Evolutionary conservation across 1,140 invertebrate genomes (phyloP).

Genomic region (Paralvinella palmiformis): DNA sequence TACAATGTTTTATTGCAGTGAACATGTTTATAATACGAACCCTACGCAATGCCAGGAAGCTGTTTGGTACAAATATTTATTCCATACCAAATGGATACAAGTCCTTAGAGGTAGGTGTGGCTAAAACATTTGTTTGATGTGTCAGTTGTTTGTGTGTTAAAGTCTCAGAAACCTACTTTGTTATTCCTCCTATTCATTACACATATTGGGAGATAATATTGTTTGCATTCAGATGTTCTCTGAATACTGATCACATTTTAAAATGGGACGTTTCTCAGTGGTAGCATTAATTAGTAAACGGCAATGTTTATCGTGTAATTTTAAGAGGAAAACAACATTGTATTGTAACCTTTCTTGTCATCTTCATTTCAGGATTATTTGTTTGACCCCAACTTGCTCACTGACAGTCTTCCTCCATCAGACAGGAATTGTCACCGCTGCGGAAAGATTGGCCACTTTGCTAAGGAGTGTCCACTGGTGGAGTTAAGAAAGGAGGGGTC

Average conservation of each 20-base stretch:
- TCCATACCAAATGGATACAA: constrained; percentile 16
- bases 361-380: constrained; percentile 48
- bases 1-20: constrained; percentile 49
- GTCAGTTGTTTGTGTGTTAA: background rate
- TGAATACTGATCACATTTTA: background rate
- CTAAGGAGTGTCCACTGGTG: constrained; percentile 57
- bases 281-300: too few species aligned
- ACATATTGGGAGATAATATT: background rate
- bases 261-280: too few species aligned
- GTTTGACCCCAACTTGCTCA: constrained; percentile 49
- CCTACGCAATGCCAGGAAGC: constrained; percentile 51
- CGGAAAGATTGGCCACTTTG: constrained; percentile 59
- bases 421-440: constrained; percentile 58
- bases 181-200: background rate
- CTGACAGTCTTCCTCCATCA: constrained; percentile 53
- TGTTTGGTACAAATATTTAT: constrained; percentile 45
- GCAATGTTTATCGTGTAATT: too few species aligned
- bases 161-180: background rate
- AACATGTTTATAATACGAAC: constrained; percentile 55
- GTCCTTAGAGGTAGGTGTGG: constrained; percentile 22
- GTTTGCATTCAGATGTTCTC: background rate
- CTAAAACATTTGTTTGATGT: background rate
- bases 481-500: too few species aligned
- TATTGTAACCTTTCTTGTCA: background rate
- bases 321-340: background rate